Evolutionary conservation across 2,797 vertebrate species (phyloP), one percentile per base, ranked within the genome.

Genomic region (Nannoperca obscura): DNA sequence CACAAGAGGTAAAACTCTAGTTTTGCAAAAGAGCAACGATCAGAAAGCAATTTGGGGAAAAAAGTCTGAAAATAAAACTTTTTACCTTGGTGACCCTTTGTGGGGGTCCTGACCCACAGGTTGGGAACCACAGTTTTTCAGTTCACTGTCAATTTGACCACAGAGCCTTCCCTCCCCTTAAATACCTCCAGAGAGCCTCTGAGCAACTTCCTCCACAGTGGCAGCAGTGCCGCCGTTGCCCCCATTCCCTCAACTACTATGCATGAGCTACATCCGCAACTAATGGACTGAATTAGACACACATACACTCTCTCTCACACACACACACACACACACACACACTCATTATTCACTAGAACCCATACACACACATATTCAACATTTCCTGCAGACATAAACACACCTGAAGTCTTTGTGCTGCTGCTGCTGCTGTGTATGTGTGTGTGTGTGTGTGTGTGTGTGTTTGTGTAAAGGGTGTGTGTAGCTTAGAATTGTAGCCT

Each of bases 271-370:
- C 61, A 63, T 69, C 71, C 65, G 60, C 15, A 2, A 82, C 72
- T 69, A 81, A 88, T 82, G 59, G 76, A 71, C 66, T 42, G 22
- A 73, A 86, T 89, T 82, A 76, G 24, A 81, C 50, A 54, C 53
- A 69, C 36, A 36, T 6, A 32, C 32, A 5, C 32, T 32, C 24
- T 27, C 24, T 27, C 24, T 27, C 32, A 5, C 32, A 32, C 32
- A 32, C 4, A 32, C 30, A 32, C 30, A 32, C 32, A 32, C 32
- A 32, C 69, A 49, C 53, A 73, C 44, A 59, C 58, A 55, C 62
- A 47, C 72, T 13, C 12, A 58, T 46, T 19, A 46, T 46, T 46
- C 19, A 58, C 15, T 9, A 7, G 17, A 10, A 30, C 30, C 32
- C 34, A 62, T 44, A 46, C 32, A 53, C 65, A 68, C 63, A 22